These are phyloP conservation scores for Sminthurides bifidus DNA, from an alignment of 1,140 invertebrate species.

Conservation along the genomic window DNA sequence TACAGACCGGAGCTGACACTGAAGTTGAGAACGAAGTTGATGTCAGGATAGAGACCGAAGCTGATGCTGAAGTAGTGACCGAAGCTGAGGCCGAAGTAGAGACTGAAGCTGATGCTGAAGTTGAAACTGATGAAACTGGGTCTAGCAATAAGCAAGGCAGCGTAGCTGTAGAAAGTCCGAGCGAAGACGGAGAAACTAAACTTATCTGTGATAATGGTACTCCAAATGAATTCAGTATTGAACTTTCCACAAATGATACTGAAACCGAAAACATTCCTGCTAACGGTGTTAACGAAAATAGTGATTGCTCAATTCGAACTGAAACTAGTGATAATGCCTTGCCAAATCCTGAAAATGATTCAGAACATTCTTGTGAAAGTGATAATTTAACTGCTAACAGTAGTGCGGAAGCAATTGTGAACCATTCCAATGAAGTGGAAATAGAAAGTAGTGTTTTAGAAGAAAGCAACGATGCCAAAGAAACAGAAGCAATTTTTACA, in stretches of 20 bases:
- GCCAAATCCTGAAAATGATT: no score
- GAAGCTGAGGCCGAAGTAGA: neutral
- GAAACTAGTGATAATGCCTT: slow-evolving; percentile 13
- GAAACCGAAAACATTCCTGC: slow-evolving; percentile 1
- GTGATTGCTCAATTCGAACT: slow-evolving; percentile 23
- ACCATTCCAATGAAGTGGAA: neutral
- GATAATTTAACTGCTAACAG: neutral
- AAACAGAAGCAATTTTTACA: slow-evolving; percentile 2
- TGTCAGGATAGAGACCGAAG: slow-evolving; percentile 1
- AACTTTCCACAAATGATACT: slow-evolving; percentile 10
- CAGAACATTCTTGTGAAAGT: no score
- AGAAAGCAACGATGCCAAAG: neutral
- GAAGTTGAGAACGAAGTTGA: slow-evolving; percentile 9
- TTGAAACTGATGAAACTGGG: no score
- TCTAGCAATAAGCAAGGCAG: no score
- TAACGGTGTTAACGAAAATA: slow-evolving; percentile 5
- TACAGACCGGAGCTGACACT: slow-evolving; percentile 1
- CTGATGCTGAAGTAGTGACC: no score
- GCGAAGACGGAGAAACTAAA: no score
- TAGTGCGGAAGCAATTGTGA: neutral
- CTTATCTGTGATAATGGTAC: slow-evolving; percentile 23
- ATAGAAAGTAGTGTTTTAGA: neutral
- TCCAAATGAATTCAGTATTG: slow-evolving; percentile 5
- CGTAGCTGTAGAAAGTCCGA: no score
- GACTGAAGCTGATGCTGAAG: neutral